phyloP scores from a whole-genome alignment of 2,113 vertebrate genomes.

The Piaya cayana region DNA sequence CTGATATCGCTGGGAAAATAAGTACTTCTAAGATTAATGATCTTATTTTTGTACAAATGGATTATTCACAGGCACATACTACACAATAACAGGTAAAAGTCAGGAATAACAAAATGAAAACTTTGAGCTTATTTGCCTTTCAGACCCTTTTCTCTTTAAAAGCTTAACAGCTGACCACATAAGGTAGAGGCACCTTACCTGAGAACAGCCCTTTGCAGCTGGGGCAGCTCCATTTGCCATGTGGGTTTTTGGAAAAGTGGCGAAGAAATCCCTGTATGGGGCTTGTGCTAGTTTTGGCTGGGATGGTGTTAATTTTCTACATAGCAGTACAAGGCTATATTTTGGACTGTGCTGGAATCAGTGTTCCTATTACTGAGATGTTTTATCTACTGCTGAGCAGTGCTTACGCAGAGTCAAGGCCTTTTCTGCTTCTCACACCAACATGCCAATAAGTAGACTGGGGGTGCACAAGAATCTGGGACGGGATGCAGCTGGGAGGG shows the following conservation, averaged over 20 bases:
- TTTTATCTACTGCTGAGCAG: no score
- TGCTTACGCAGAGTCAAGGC: no score
- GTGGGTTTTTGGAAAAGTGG: not conserved
- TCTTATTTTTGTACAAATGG: slow-evolving; percentile 11
- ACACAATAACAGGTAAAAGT: not conserved
- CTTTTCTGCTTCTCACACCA: no score
- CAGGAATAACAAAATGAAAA: not conserved
- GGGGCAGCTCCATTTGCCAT: not conserved
- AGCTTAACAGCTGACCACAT: not conserved
- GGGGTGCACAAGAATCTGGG: no score
- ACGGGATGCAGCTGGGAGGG: no score
- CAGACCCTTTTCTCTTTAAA: not conserved
- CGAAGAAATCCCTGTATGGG: not conserved
- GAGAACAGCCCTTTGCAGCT: not conserved
- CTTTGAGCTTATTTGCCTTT: not conserved
- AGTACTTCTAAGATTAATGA: not conserved
- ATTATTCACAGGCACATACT: not conserved
- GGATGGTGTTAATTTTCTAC: no score
- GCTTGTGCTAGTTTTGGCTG: no score
- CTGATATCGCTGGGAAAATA: not conserved
- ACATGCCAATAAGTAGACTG: no score
- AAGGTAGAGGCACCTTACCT: not conserved
- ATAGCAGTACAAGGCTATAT: no score
- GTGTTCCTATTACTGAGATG: no score
- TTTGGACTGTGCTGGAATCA: no score